Evolutionary conservation across 2,113 vertebrate species (phyloP).

Genomic region (Synodontis membranacea): DNA sequence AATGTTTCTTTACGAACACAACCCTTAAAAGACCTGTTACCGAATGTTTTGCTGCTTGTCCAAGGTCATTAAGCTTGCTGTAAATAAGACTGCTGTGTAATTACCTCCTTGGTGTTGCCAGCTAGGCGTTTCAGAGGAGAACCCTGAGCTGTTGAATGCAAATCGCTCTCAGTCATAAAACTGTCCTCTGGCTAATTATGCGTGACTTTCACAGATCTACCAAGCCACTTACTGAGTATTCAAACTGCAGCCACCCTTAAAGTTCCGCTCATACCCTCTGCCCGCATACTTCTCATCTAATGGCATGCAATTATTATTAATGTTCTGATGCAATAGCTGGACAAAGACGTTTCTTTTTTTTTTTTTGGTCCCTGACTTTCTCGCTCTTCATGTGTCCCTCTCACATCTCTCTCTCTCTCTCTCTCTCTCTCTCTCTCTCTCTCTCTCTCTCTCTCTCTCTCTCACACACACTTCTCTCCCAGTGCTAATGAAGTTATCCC

Average conservation of each 20-base stretch:
- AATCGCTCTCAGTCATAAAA: background rate
- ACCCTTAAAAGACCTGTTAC: background rate
- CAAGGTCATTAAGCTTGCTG: background rate
- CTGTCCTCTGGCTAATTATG: conserved; percentile 3
- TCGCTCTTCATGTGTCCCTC: background rate
- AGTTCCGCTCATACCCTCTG: background rate
- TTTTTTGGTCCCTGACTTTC: conserved; percentile 24
- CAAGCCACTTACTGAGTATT: background rate
- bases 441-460: background rate
- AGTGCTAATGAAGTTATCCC: conserved; percentile 32
- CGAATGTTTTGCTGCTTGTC: background rate
- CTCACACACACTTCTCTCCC: background rate
- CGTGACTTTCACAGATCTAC: conserved; percentile 1
- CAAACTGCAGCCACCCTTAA: background rate
- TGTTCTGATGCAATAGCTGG: background rate
- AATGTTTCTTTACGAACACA: no score
- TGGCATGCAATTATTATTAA: conserved; percentile 26
- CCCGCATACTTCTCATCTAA: conserved; percentile 28
- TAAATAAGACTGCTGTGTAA: background rate
- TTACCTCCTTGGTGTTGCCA: background rate
- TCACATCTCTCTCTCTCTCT: background rate
- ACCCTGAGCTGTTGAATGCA: background rate
- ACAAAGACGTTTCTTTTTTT: conserved; percentile 1
- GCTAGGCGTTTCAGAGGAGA: background rate
- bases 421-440: background rate